These are phyloP conservation scores for Eulemur coronatus DNA, from an alignment of 2,797 vertebrate genomes.

Conservation along the genomic window DNA sequence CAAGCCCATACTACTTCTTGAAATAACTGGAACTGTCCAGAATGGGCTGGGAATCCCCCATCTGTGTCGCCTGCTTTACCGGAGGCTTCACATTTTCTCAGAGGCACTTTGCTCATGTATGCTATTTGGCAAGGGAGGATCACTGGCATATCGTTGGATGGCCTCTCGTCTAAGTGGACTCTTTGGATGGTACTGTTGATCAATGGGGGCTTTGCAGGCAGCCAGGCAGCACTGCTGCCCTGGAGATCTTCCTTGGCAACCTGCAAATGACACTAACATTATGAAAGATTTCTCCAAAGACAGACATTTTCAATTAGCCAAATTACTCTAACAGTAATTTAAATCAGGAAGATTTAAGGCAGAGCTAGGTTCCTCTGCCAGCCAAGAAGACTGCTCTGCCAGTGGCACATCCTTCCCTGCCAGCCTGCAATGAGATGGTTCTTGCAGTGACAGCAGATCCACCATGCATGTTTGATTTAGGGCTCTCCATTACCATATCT, in stretches of 20 bases:
- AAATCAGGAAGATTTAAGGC: conserved; percentile 81
- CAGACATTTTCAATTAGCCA: conserved; percentile 81
- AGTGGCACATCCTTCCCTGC: conserved; percentile 76
- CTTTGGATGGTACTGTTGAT: conserved; percentile 54
- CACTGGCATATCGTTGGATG: conserved; percentile 35
- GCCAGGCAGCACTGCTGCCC: background rate
- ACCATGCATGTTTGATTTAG: conserved; percentile 80
- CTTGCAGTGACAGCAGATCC: conserved; percentile 83
- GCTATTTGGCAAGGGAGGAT: conserved; percentile 52
- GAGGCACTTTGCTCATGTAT: background rate
- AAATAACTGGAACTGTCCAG: background rate
- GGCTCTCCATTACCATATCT: conserved; percentile 81
- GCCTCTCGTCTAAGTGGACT: conserved; percentile 52
- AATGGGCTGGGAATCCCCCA: background rate
- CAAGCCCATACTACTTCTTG: background rate
- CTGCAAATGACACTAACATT: conserved; percentile 72
- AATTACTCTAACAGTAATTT: conserved; percentile 80
- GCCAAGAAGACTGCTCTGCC: conserved; percentile 79
- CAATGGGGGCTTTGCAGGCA: conserved; percentile 48
- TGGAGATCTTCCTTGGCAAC: conserved; percentile 61
- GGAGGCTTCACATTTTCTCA: conserved; percentile 31
- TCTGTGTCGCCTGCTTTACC: background rate
- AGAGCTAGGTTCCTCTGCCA: conserved; percentile 76
- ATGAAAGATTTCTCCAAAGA: conserved; percentile 79
- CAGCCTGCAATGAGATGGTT: conserved; percentile 78